A percentile compares a stretch with the other conserved stretches of the same genome.
phyloP scores from a whole-genome alignment of 2,797 vertebrate species.

The Sparus aurata region DNA sequence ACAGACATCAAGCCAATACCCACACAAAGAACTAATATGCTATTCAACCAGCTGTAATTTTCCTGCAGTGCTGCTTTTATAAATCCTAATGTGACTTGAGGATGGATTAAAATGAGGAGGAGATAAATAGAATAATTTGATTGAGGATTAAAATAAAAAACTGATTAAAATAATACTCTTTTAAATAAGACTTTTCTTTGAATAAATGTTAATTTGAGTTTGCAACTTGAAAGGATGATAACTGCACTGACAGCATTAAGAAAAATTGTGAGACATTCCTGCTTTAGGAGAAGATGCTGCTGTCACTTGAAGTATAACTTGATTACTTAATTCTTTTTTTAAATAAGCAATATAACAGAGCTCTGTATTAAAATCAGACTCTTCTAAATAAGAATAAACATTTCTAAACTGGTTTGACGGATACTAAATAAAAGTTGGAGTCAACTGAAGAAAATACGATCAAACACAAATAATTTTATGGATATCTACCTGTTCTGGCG shows the following conservation, averaged over 20 bases:
- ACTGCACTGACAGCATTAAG: not conserved
- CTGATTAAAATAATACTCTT: slow-evolving; percentile 13
- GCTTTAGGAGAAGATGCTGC: not conserved
- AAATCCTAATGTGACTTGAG: slow-evolving; percentile 18
- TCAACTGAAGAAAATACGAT: not conserved
- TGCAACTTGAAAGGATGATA: not conserved
- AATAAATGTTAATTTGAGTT: not conserved
- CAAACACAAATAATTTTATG: not conserved
- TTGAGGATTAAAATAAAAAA: slow-evolving; percentile 9
- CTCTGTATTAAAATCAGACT: not conserved
- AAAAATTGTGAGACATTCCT: not conserved
- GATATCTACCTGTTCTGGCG: slow-evolving; percentile 88
- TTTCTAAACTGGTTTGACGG: not conserved
- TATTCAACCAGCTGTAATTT: not conserved
- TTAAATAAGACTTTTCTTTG: slow-evolving; percentile 12
- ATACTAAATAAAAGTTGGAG: not conserved
- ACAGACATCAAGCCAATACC: too few species aligned
- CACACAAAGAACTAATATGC: too few species aligned
- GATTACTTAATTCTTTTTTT: not conserved
- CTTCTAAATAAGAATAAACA: not conserved
- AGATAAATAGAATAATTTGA: slow-evolving; percentile 1
- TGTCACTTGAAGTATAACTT: not conserved
- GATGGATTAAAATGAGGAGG: slow-evolving; percentile 7
- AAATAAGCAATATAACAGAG: not conserved
- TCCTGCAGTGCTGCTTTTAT: slow-evolving; percentile 15